Base-by-base conservation (phyloP, 2,113 vertebrate species). In the Callionymus lyra region DNA sequence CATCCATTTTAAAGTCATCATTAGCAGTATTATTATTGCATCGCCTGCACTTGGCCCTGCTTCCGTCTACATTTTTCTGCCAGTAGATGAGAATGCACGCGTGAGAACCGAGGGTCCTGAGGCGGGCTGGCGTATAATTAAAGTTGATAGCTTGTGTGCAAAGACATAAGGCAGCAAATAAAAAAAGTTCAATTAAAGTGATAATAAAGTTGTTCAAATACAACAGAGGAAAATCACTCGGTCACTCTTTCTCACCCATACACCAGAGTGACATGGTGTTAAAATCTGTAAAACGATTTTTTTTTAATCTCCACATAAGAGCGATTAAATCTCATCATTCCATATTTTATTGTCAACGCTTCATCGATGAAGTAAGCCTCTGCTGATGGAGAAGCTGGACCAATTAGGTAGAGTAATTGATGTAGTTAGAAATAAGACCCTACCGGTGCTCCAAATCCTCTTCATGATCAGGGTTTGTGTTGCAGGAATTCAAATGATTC, bases 21-120 rank as follows among this genome's bases (percentile, higher is more conserved):
- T 82, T 81, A 76, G 61, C 39, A 16, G 27, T 65, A 61, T 78
- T 65, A 61, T 78, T 72, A 80, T 56, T 70, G 56, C 58, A 38
- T 60, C 6, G 45, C 21, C 65, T 47, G 50, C 40, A 34, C 52
- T 44, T 38, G 35, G 45, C 16, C 36, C 45, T 59, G 57, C 17
- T 32, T 37, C 45, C 42, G 39, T 61, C 41, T 62, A 36, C 67
- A 58, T 53, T 67, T 62, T 52, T 67, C 61, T 63, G 50, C 69
- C 69, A 71, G 57, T 65, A 59, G 49, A 68, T 54, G 50, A 39
- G 38, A 75, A 56, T 69, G 44, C 56, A n/a, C n/a, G 63, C 65
- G 16, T 57, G 12, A 76, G 68, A 68, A 40, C 70, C 17, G 17
- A 48, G 61, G 12, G 38, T 57, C 59, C 52, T 2, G 37, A 65